Evolutionary conservation across 1,140 invertebrate species (phyloP).

Genomic region (Drosophila simulans): DNA sequence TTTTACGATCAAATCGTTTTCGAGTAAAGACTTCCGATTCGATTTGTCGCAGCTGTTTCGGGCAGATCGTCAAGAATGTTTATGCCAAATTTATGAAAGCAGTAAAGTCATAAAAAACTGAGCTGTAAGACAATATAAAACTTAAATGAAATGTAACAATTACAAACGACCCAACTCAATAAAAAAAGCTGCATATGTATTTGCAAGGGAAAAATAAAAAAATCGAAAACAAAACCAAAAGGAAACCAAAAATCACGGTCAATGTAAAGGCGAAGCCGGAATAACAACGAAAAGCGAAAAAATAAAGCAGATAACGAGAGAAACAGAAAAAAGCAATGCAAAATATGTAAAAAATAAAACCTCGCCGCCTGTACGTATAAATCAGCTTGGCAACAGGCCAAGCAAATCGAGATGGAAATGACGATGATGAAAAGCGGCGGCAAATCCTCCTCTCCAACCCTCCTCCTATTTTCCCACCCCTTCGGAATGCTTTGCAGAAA

Average conservation of each 20-base stretch:
- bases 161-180: slow-evolving; percentile 31
- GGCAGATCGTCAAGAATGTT: slow-evolving; percentile 26
- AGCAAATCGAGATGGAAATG: slow-evolving; percentile 64
- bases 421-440: slow-evolving; percentile 40
- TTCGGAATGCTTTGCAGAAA: slow-evolving; percentile 66
- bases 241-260: slow-evolving; percentile 71
- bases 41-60: slow-evolving; percentile 23
- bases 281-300: slow-evolving; percentile 28
- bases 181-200: slow-evolving; percentile 41
- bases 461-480: slow-evolving; percentile 9
- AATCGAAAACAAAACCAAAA: slow-evolving; percentile 23
- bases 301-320: not conserved
- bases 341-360: slow-evolving; percentile 21
- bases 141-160: slow-evolving; percentile 58
- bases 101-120: slow-evolving; percentile 15
- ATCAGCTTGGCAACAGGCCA: slow-evolving; percentile 72
- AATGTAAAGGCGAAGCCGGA: slow-evolving; percentile 64
- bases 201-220: slow-evolving; percentile 31
- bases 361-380: slow-evolving; percentile 10
- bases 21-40: slow-evolving; percentile 20
- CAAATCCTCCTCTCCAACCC: slow-evolving; percentile 6
- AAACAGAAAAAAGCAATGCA: slow-evolving; percentile 3
- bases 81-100: slow-evolving; percentile 18
- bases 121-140: not conserved
- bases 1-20: slow-evolving; percentile 40